Evolutionary conservation across 2,797 vertebrate genomes (phyloP).

Genomic region (Rhynchonycteris naso): DNA sequence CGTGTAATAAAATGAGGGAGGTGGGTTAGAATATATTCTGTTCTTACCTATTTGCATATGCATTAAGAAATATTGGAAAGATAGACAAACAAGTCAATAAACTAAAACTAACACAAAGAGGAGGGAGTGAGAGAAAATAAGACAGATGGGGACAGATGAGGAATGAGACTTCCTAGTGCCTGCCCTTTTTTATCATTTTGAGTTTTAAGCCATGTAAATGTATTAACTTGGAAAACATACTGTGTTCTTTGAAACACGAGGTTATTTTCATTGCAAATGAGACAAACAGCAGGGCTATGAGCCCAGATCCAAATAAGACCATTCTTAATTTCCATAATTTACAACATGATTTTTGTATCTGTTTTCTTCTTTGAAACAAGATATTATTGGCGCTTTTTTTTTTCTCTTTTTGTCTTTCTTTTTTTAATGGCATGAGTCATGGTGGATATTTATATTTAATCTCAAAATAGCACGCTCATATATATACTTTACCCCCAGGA

Average conservation of each 20-base stretch:
- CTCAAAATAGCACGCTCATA: background rate
- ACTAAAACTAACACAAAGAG: background rate
- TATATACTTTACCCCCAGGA: too few species aligned
- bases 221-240: constrained; percentile 2
- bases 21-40: background rate
- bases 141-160: background rate
- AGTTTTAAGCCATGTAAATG: background rate
- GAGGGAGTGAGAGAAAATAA: background rate
- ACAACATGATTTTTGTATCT: background rate
- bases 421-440: background rate
- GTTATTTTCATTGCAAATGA: background rate
- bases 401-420: background rate
- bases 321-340: constrained; percentile 12
- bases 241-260: background rate
- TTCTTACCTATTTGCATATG: background rate
- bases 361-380: background rate
- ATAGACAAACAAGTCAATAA: background rate
- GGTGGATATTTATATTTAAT: background rate
- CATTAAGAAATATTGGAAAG: background rate
- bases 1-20: background rate
- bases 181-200: background rate
- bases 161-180: background rate
- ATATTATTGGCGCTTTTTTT: background rate
- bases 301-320: background rate
- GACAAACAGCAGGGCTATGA: background rate